Evolutionary conservation across 2,888 invertebrate genomes (phyloP).

Genomic region (Arge pagana): DNA sequence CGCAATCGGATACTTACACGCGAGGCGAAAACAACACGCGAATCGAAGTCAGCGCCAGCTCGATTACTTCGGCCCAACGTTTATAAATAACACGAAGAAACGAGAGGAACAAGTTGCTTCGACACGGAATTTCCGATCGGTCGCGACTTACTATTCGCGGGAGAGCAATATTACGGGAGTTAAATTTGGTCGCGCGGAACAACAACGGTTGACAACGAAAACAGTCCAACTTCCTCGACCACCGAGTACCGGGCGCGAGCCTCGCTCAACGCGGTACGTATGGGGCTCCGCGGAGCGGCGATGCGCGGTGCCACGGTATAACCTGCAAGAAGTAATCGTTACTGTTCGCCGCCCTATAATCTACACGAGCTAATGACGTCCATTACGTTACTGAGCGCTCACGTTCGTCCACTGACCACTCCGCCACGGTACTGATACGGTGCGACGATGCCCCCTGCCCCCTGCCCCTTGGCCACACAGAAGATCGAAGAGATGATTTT

Average conservation of each 20-base stretch:
- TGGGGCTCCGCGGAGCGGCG: too few species aligned
- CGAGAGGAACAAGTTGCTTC: too few species aligned
- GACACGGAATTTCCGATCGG: too few species aligned
- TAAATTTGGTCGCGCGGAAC: too few species aligned
- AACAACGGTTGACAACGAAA: constrained; percentile 11
- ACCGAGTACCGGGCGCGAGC: neutral
- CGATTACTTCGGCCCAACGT: too few species aligned
- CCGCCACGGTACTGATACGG: constrained; percentile 34
- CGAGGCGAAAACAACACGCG: too few species aligned
- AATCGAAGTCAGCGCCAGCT: too few species aligned
- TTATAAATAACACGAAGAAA: too few species aligned
- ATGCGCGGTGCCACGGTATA: constrained; percentile 15
- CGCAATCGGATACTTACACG: too few species aligned
- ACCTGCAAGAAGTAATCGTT: constrained; percentile 58
- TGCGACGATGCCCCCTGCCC: constrained; percentile 43
- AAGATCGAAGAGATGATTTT: constrained; percentile 19
- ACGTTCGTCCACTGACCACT: constrained; percentile 19
- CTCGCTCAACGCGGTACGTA: neutral
- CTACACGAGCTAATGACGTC: constrained; percentile 59
- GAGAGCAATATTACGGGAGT: too few species aligned
- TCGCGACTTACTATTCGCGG: too few species aligned
- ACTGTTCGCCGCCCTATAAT: constrained; percentile 59
- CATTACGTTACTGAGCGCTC: constrained; percentile 55
- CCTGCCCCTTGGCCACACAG: constrained; percentile 45
- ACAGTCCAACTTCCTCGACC: constrained; percentile 1